Conservation (phyloP, 1,140 invertebrate genomes). For the Drosophila watanabei region DNA sequence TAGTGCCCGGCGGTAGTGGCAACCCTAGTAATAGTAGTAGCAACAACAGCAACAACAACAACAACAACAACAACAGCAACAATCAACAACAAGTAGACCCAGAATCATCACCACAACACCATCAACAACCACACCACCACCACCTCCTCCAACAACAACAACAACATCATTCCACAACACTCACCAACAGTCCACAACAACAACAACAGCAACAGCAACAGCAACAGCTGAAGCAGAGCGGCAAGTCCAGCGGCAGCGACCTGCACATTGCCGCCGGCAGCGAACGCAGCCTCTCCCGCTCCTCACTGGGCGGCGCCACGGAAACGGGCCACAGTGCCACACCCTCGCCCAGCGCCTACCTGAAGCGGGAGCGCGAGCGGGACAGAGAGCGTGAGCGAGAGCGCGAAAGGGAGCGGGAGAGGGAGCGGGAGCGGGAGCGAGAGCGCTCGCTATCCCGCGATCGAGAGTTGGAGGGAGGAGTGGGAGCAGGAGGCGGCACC, state of each 20-base stretch:
- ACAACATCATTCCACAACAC: slow-evolving; percentile 78
- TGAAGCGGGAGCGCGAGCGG: slow-evolving; percentile 39
- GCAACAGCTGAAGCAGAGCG: slow-evolving; percentile 39
- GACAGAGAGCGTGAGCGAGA: slow-evolving; percentile 27
- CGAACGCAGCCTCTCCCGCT: slow-evolving; percentile 61
- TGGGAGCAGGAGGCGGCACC: slow-evolving; percentile 19
- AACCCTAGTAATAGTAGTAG: slow-evolving; percentile 80
- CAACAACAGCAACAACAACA: slow-evolving; percentile 57
- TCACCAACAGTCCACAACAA: slow-evolving; percentile 55
- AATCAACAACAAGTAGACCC: slow-evolving; percentile 68
- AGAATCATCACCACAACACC: slow-evolving; percentile 46
- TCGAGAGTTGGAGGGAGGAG: slow-evolving; percentile 47
- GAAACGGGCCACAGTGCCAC: slow-evolving; percentile 52
- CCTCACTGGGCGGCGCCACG: slow-evolving; percentile 53
- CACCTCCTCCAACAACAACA: slow-evolving; percentile 60
- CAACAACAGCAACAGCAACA: slow-evolving; percentile 36
- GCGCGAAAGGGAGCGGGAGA: slow-evolving; percentile 47
- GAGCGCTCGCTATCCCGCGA: slow-evolving; percentile 56
- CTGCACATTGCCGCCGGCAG: slow-evolving; percentile 48
- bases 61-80: slow-evolving; percentile 67
- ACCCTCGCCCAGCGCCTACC: slow-evolving; percentile 50
- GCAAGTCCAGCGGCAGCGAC: slow-evolving; percentile 37
- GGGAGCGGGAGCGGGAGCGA: slow-evolving; percentile 34
- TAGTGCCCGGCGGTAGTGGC: slow-evolving; percentile 84
- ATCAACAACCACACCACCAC: slow-evolving; percentile 48